These are phyloP conservation scores for Chrysochloris asiatica DNA, from an alignment of 2,113 vertebrate species.

Conservation along the genomic window DNA sequence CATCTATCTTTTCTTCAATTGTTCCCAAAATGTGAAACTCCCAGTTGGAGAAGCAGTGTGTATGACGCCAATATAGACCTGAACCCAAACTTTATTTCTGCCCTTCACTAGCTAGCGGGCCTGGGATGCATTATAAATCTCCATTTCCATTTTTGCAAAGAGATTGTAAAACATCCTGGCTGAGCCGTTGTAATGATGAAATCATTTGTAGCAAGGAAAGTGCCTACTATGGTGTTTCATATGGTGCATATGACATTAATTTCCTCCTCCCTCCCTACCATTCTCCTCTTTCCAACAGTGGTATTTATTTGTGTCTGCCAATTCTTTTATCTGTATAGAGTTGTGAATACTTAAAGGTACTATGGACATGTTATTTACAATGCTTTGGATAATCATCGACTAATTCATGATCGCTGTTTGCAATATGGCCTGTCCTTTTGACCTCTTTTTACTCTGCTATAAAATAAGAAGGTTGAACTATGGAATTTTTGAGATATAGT, in stretches of 20 bases:
- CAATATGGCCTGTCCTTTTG: not conserved
- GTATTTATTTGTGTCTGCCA: not conserved
- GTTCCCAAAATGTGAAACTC: not conserved
- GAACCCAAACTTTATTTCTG: not conserved
- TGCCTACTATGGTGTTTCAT: too few species aligned
- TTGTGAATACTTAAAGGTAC: not conserved
- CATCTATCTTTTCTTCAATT: not conserved
- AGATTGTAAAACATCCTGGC: not conserved
- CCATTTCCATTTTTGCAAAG: not conserved
- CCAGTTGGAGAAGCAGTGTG: not conserved
- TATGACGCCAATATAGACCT: not conserved
- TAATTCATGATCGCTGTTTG: not conserved
- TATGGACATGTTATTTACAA: not conserved
- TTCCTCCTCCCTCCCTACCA: not conserved
- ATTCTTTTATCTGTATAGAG: not conserved
- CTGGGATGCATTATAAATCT: not conserved
- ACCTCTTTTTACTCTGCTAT: not conserved
- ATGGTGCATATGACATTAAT: fast-evolving
- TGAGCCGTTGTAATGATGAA: not conserved
- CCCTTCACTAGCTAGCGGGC: not conserved
- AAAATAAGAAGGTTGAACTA: not conserved
- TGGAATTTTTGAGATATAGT: not conserved
- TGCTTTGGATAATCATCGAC: not conserved
- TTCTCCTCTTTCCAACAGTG: not conserved
- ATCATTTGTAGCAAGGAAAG: not conserved